Evolutionary conservation across 1,140 invertebrate genomes (phyloP).

Genomic region (Drosophila prosaltans): DNA sequence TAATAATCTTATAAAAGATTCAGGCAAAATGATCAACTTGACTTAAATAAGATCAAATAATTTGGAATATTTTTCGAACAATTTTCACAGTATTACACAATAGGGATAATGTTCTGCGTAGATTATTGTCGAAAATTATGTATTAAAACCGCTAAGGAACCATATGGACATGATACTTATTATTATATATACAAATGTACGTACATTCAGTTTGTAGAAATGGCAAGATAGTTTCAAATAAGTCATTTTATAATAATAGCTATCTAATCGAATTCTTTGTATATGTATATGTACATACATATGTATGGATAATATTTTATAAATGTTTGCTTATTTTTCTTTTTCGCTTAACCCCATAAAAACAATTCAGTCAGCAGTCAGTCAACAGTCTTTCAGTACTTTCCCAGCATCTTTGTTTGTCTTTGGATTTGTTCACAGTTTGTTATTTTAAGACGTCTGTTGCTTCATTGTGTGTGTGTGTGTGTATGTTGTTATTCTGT

Average conservation of each 20-base stretch:
- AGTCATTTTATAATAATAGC: background rate
- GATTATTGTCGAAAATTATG: too few species aligned
- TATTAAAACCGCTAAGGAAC: too few species aligned
- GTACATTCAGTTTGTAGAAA: background rate
- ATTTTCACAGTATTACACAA: too few species aligned
- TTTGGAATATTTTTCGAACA: too few species aligned
- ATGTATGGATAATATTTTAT: background rate
- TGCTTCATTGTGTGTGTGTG: constrained; percentile 3
- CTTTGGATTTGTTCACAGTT: constrained; percentile 37
- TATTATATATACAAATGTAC: too few species aligned
- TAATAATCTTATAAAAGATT: too few species aligned
- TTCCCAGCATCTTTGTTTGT: constrained; percentile 28
- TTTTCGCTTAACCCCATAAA: constrained; percentile 13
- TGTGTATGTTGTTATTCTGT: constrained; percentile 5
- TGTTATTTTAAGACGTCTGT: constrained; percentile 52
- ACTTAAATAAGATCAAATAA: too few species aligned
- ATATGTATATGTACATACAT: background rate
- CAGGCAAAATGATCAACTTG: too few species aligned
- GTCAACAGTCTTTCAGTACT: constrained; percentile 18
- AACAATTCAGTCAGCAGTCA: constrained; percentile 10
- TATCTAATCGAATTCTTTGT: constrained; percentile 5
- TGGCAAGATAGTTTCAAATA: background rate
- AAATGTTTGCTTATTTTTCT: constrained; percentile 5
- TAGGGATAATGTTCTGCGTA: too few species aligned
- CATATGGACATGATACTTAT: too few species aligned